Base-by-base conservation (phyloP, 1,140 invertebrate species). In the Heliconius congener region DNA sequence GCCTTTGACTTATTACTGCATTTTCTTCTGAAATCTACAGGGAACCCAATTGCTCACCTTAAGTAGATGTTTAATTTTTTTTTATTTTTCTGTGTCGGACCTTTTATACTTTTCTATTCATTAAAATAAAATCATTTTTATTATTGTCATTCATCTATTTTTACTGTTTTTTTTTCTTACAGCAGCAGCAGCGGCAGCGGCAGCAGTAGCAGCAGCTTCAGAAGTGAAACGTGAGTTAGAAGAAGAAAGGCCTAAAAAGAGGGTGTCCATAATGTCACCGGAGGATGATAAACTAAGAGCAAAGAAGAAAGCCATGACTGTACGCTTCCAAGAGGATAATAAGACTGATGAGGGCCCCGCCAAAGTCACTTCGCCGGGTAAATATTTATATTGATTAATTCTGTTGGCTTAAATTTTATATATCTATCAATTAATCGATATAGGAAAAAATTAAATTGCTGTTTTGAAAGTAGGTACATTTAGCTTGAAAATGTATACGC, bases 161-260 rank as follows among this genome's bases (percentile, higher is more conserved):
- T 30, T 30, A 13, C n/a, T 66, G 27, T 13, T 52, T 70, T 70
- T 34, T 30, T 70, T 27, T 23, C 37, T 23, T 50, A 18, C 71
- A 78, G 76, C 76, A 19, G 23, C 84, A 11, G 78, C 88, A 73
- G 79, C 87, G 11, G 82, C 83, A 1, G 71, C 83, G 8, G 91
- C 90, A 19, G 71, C 86, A 34, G 83, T 84, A 11, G 76, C 88
- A 72, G 79, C 87, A 19, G 82, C 83, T 5, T 72, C 84, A 8
- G 91, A 91, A 19, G 71, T 86, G 9, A 93, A 94, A 76, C 86
- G 87, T n/a, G 89, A 81, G 23, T 71, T 83, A 1, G 91, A 94
- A 16, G 91, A 94, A 6, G 93, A 94, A 11, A 87, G 88, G 60
- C 92, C 91, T 2, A 95, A 96, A 83, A 96, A 96, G 81, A 91